phyloP scores from a whole-genome alignment of 2,113 vertebrate species.

The Scartelaos histophorus region DNA sequence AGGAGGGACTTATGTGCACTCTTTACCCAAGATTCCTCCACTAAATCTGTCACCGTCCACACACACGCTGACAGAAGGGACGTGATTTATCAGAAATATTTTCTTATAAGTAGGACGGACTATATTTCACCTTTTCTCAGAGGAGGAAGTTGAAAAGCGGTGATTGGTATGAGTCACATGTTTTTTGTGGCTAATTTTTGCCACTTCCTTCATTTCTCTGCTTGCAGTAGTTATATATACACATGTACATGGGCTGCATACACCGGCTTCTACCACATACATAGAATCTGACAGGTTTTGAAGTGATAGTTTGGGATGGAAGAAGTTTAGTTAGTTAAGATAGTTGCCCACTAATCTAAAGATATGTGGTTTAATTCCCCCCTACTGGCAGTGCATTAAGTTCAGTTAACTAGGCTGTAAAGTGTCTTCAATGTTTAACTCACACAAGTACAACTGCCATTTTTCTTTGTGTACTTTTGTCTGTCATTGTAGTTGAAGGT shows the following conservation, averaged over 20 bases:
- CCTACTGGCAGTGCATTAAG: neutral
- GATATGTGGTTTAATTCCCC: neutral
- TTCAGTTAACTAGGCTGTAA: too few species aligned
- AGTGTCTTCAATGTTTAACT: too few species aligned
- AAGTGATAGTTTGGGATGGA: too few species aligned
- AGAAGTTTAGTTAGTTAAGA: too few species aligned
- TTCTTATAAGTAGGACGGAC: conserved; percentile 17
- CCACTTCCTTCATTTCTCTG: conserved; percentile 12
- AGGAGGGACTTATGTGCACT: conserved; percentile 41
- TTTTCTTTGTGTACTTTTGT: too few species aligned
- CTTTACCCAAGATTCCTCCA: conserved; percentile 21
- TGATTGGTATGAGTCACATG: conserved; percentile 30
- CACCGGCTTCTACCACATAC: too few species aligned
- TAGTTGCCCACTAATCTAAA: neutral
- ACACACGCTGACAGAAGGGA: conserved; percentile 14
- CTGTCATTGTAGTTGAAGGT: too few species aligned
- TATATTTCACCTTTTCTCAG: conserved; percentile 37
- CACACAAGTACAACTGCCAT: too few species aligned
- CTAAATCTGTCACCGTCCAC: conserved; percentile 24
- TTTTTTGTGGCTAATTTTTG: conserved; percentile 27
- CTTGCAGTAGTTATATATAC: neutral
- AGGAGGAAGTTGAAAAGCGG: conserved; percentile 20
- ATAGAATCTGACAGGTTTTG: too few species aligned
- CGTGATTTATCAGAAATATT: conserved; percentile 16
- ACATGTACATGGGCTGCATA: too few species aligned